Base-by-base conservation (phyloP, 2,113 vertebrate species). In the Odocoileus virginianus region DNA sequence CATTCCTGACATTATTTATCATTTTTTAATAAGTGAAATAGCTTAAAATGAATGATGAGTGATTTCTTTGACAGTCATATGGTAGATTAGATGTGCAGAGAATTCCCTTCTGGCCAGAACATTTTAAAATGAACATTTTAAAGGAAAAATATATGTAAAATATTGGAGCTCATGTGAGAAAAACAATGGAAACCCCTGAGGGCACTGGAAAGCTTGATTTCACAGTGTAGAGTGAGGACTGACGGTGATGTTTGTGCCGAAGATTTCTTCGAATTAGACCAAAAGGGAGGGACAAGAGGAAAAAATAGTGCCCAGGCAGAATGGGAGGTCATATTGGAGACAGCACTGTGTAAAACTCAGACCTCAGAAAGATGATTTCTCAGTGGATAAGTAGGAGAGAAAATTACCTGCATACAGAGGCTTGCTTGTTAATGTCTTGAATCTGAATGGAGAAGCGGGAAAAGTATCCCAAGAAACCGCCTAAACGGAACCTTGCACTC, bases 21-120 rank as follows among this genome's bases (percentile, higher is more conserved):
- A 33, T 3, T 78, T 98, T 94, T 86, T 87, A 91, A 50, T 87
- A 85, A 61, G 74, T 71, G 28, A 95, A 95, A 78, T 92, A 79
- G 8, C 64, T 79, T 98, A 85, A 93, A 67, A 50, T 79, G 58
- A 96, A 76, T 40, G 36, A 82, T 57, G 36, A 94, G 43, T 94
- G 30, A 85, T 94, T 95, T 82, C 15, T 78, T 57, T 74, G 81
- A 57, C 16, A 60, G 43, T 86, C 82, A 19, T 43, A 10, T 45
- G 21, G 15, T 47, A 82, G 92, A 81, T 87, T 33, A 60, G 55
- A 50, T 84, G n/a, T 86, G 1, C 60, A 89, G 84, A 95, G 79
- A 82, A 55, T 76, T 57, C 6, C 30, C 13, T 50, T 94, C 60
- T 89, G 25, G 33, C 76, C 43, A 94, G 71, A 89, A 82, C 1